phyloP scores from a whole-genome alignment of 2,113 vertebrate species.

The Drymodes brunneopygia region DNA sequence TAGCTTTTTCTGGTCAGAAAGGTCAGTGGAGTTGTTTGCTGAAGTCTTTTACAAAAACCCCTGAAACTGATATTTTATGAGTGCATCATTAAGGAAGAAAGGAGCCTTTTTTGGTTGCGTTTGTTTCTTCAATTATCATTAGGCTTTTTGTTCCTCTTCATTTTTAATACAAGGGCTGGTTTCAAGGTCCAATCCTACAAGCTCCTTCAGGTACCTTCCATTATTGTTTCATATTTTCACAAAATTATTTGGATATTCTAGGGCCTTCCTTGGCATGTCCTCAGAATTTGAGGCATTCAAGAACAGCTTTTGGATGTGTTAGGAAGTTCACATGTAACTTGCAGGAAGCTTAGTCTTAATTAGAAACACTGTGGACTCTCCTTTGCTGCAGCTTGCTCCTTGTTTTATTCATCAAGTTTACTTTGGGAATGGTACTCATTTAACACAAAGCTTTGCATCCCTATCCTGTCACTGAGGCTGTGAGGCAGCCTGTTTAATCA shows the following conservation, averaged over 20 bases:
- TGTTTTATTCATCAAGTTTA: background rate
- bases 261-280: background rate
- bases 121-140: background rate
- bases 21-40: background rate
- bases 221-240: background rate
- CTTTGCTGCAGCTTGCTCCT: background rate
- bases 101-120: background rate
- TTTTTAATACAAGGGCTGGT: background rate
- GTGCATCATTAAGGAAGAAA: background rate
- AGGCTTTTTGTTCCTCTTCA: background rate
- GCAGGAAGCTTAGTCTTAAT: background rate
- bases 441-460: background rate
- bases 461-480: background rate
- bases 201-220: background rate
- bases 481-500: background rate
- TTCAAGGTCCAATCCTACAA: background rate
- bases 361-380: background rate
- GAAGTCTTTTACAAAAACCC: background rate
- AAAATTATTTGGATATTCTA: background rate
- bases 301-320: background rate
- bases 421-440: background rate
- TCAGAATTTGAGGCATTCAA: background rate
- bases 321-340: background rate
- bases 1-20: background rate
- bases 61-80: background rate